Conservation (phyloP, 2,797 vertebrate genomes). For the Leptoclinus maculatus region DNA sequence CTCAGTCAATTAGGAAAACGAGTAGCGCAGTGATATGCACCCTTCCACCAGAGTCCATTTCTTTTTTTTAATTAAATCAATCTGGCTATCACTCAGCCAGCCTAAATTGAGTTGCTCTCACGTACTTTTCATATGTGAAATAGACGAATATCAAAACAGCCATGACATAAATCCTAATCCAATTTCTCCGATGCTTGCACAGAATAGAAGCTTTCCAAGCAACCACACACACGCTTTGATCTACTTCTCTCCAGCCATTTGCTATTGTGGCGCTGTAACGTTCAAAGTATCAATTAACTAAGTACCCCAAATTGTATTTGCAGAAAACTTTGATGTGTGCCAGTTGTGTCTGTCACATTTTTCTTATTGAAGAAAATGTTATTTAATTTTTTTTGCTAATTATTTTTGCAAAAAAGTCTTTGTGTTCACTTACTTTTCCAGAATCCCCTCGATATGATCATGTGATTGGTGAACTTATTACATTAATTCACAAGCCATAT, state of each 20-base stretch:
- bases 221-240: conserved; percentile 61
- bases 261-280: conserved; percentile 41
- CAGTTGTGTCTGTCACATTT: conserved; percentile 29
- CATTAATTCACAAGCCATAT: background rate
- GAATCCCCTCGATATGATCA: conserved; percentile 1
- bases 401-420: background rate
- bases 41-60: conserved; percentile 56
- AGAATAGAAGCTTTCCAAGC: conserved; percentile 60
- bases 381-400: background rate
- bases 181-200: conserved; percentile 61
- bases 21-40: conserved; percentile 47
- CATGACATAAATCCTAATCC: conserved; percentile 73
- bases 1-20: conserved; percentile 68
- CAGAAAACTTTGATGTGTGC: conserved; percentile 48
- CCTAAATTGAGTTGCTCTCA: conserved; percentile 71
- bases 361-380: conserved; percentile 1
- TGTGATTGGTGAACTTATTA: background rate
- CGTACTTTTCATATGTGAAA: conserved; percentile 66
- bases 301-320: conserved; percentile 50
- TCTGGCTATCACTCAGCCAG: conserved; percentile 64
- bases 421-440: background rate
- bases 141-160: conserved; percentile 70
- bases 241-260: conserved; percentile 51
- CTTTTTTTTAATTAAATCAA: conserved; percentile 70
- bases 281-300: conserved; percentile 61